Conservation (phyloP, 1,140 invertebrate genomes). For the Heliconius hermathena region DNA sequence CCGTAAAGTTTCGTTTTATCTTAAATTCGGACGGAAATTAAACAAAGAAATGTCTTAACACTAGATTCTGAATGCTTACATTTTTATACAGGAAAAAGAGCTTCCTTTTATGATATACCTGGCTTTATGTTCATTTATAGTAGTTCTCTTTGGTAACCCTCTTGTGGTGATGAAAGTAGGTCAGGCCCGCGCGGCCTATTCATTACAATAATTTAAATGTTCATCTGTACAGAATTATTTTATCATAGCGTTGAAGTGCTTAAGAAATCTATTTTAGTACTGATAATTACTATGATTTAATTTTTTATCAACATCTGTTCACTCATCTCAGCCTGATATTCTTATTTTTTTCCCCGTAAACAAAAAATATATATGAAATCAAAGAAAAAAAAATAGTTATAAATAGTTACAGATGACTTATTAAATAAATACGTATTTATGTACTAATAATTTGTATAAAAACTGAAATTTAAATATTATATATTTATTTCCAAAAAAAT, state of each 20-base stretch:
- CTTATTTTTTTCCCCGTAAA: too few relatives aligned
- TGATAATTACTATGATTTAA: too few relatives aligned
- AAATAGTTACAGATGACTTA: too few relatives aligned
- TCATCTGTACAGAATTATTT: not conserved
- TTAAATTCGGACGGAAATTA: too few relatives aligned
- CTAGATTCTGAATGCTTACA: not conserved
- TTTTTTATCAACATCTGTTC: too few relatives aligned
- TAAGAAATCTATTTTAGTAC: not conserved
- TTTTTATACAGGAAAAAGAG: not conserved
- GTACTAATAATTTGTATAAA: too few relatives aligned
- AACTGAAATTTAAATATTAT: not conserved
- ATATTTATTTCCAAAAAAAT: not conserved
- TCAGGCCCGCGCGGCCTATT: not conserved
- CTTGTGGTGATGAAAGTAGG: constrained; percentile 16
- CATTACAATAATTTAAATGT: constrained; percentile 25
- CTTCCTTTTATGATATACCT: not conserved
- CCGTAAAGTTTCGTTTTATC: too few relatives aligned
- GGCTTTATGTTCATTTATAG: constrained; percentile 10
- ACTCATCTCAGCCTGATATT: too few relatives aligned
- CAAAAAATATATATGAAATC: too few relatives aligned
- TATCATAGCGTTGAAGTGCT: not conserved
- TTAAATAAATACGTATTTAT: too few relatives aligned
- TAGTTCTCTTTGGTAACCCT: constrained; percentile 11
- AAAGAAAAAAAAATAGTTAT: too few relatives aligned
- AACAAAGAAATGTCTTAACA: not conserved